Percentiles rank a stretch among this genome's conserved stretches.
phyloP scores from a whole-genome alignment of 2,113 vertebrate species.

The Rissa tridactyla region DNA sequence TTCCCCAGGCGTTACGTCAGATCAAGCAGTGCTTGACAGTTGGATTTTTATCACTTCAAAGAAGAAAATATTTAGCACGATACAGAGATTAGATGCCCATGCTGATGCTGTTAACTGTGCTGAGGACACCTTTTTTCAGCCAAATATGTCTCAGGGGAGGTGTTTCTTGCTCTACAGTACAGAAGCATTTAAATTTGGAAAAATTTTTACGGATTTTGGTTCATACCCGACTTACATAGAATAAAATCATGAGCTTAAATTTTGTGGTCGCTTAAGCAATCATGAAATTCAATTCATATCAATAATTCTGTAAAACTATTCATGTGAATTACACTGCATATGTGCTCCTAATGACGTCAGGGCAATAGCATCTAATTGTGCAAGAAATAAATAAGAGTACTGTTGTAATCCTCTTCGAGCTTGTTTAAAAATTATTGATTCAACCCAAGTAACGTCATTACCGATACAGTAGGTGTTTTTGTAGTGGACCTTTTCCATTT shows the following conservation, averaged over 20 bases:
- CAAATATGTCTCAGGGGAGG: not conserved
- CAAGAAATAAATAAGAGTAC: not conserved
- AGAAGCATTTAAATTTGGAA: not conserved
- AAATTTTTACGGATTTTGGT: not conserved
- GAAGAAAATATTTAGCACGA: constrained; percentile 46
- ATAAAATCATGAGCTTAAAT: not conserved
- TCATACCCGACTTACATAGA: not conserved
- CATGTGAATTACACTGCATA: not conserved
- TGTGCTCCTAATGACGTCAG: not conserved
- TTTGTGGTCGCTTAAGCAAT: not conserved
- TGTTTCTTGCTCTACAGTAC: not conserved
- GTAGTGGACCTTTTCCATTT: not conserved
- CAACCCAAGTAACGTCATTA: not conserved
- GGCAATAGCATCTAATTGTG: not conserved
- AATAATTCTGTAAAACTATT: not conserved
- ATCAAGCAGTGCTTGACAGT: constrained; percentile 23
- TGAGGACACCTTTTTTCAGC: not conserved
- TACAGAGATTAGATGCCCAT: constrained; percentile 23
- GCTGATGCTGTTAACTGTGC: constrained; percentile 31
- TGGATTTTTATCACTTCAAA: constrained; percentile 51
- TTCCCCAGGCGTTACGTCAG: not conserved
- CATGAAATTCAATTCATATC: not conserved
- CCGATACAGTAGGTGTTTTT: not conserved
- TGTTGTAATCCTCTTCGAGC: not conserved
- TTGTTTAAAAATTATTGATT: not conserved